phyloP scores from a whole-genome alignment of 2,113 vertebrate genomes.

The Petrocephalus zakoni region DNA sequence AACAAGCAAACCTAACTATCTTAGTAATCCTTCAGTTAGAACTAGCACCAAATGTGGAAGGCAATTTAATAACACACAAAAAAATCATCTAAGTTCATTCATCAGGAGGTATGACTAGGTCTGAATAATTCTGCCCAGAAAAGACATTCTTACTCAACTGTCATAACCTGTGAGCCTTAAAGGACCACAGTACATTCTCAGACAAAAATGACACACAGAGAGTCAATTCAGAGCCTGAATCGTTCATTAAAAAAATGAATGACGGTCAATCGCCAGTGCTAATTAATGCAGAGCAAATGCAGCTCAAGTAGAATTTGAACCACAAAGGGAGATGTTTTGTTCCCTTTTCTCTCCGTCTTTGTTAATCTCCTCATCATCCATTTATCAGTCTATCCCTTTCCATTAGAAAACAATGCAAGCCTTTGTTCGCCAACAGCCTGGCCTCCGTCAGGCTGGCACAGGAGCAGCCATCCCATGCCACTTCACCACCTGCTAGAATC shows the following conservation, averaged over 20 bases:
- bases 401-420: not conserved
- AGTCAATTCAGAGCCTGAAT: conserved; percentile 18
- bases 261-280: not conserved
- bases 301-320: not conserved
- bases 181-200: conserved; percentile 14
- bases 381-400: not conserved
- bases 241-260: not conserved
- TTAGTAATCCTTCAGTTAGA: not conserved
- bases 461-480: not conserved
- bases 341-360: not conserved
- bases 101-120: not conserved
- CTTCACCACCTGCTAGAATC: not conserved
- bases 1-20: not conserved
- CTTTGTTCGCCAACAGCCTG: not conserved
- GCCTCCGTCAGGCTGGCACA: not conserved
- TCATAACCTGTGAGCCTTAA: conserved; percentile 13
- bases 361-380: not conserved
- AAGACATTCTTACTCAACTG: conserved; percentile 1
- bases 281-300: not conserved
- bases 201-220: conserved; percentile 22
- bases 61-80: not conserved
- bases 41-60: not conserved
- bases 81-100: not conserved
- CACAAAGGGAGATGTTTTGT: not conserved
- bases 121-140: not conserved